phyloP scores from a whole-genome alignment of 2,797 vertebrate species.

The Schizopygopsis malacanthus region DNA sequence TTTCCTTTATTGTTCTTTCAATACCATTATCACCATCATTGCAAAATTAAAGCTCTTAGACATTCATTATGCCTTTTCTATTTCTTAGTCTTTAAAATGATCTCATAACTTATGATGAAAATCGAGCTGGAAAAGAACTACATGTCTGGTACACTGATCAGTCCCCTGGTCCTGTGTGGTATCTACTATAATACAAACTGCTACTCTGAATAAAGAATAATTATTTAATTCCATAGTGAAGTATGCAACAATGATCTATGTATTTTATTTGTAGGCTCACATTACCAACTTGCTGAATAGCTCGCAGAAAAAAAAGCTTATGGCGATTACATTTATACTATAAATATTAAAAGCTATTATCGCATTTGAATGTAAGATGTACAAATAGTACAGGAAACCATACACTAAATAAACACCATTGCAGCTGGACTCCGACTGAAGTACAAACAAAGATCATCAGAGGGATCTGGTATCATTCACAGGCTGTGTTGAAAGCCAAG shows the following conservation, averaged over 20 bases:
- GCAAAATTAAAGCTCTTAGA: not conserved
- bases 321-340: not conserved
- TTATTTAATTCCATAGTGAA: not conserved
- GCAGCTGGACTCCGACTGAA: constrained; percentile 62
- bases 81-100: not conserved
- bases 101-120: too few relatives aligned
- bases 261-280: not conserved
- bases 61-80: not conserved
- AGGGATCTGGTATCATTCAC: constrained; percentile 31
- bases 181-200: not conserved
- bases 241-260: not conserved
- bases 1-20: not conserved
- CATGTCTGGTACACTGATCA: not conserved
- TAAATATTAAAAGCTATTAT: constrained; percentile 54
- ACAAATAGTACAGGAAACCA: constrained; percentile 59
- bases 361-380: constrained; percentile 56
- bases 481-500: constrained; percentile 46
- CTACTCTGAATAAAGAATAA: not conserved
- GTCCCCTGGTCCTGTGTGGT: not conserved
- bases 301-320: not conserved
- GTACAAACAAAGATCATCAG: constrained; percentile 39
- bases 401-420: constrained; percentile 54
- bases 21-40: not conserved
- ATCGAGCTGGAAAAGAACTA: not conserved
- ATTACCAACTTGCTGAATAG: not conserved